Conservation (phyloP, 2,888 invertebrate genomes). For the Agonum fuliginosum region DNA sequence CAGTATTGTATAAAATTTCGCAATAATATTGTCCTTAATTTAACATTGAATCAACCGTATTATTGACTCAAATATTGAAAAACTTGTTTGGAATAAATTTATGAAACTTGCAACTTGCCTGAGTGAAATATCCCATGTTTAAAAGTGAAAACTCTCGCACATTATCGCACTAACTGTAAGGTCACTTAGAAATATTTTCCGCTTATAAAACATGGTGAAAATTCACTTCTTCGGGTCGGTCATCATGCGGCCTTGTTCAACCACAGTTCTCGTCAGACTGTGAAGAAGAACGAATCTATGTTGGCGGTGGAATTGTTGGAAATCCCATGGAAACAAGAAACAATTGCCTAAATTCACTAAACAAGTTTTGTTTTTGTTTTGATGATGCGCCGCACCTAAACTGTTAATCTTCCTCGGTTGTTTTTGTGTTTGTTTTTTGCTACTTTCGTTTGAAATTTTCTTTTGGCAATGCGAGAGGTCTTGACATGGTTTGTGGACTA, state of each 20-base stretch:
- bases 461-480: background rate
- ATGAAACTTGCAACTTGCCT: background rate
- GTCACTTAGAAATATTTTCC: background rate
- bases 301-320: background rate
- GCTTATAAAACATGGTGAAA: background rate
- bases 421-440: background rate
- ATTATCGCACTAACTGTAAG: background rate
- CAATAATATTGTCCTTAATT: constrained; percentile 9
- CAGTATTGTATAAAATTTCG: background rate
- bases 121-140: background rate
- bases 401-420: background rate
- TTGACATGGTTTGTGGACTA: background rate
- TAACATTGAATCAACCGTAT: constrained; percentile 16
- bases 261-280: background rate
- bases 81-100: too few species aligned
- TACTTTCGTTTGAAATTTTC: background rate
- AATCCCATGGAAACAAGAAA: background rate
- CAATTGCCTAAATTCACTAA: constrained; percentile 18
- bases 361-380: constrained; percentile 2
- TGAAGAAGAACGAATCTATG: background rate
- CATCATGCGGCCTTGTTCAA: constrained; percentile 6
- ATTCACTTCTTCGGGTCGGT: background rate
- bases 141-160: background rate
- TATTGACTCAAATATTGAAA: constrained; percentile 3
- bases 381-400: background rate